Evolutionary conservation across 2,888 invertebrate species (phyloP).

Genomic region (Cremastinae sp.): DNA sequence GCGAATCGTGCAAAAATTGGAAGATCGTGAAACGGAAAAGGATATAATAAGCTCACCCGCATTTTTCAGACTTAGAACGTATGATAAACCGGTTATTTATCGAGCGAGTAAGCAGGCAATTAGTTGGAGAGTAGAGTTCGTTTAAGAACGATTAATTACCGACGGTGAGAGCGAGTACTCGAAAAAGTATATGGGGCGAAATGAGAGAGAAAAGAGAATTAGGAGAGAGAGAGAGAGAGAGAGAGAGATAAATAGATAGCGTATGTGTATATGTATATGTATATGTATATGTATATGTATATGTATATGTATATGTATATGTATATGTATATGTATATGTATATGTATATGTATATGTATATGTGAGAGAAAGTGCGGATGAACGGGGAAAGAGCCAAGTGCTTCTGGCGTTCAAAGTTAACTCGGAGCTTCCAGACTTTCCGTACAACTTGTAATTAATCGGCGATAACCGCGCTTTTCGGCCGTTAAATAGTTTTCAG

Average conservation of each 20-base stretch:
- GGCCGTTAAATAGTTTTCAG: conserved; percentile 58
- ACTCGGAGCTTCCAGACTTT: conserved; percentile 34
- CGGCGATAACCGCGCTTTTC: conserved; percentile 50
- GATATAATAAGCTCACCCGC: neutral
- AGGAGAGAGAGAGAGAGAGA: neutral
- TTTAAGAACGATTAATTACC: conserved; percentile 59
- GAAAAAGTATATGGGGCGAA: neutral
- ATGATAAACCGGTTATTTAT: conserved; percentile 54
- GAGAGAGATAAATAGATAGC: neutral
- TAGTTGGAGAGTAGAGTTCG: conserved; percentile 52
- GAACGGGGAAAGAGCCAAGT: neutral
- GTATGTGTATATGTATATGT: too few species aligned
- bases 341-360: too few species aligned
- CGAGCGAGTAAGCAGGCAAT: conserved; percentile 52
- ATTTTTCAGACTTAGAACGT: conserved; percentile 34
- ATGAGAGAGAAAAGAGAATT: neutral
- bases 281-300: too few species aligned
- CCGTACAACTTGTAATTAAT: conserved; percentile 61
- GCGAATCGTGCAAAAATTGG: conserved; percentile 7
- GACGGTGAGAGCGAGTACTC: conserved; percentile 11
- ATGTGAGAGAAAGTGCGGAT: too few species aligned
- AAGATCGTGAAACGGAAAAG: conserved; percentile 8
- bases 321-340: too few species aligned
- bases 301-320: too few species aligned
- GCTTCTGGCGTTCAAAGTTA: conserved; percentile 32